These are phyloP conservation scores for Melanocharis versteri DNA, from an alignment of 2,113 vertebrate species.

Conservation along the genomic window DNA sequence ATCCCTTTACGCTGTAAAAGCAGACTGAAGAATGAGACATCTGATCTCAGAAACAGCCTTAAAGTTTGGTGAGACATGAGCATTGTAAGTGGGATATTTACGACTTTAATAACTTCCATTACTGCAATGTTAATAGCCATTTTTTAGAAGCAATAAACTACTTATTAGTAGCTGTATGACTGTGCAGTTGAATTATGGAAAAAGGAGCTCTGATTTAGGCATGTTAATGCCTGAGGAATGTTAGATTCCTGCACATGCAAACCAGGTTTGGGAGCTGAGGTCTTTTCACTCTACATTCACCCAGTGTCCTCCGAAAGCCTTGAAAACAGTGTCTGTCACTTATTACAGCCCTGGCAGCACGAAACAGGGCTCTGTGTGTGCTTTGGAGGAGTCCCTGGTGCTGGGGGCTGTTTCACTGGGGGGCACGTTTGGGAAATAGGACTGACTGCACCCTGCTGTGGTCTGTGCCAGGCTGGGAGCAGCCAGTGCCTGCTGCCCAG, in stretches of 20 bases:
- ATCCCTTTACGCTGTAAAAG: neutral
- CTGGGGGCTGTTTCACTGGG: neutral
- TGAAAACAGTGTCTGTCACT: neutral
- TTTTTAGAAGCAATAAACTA: neutral
- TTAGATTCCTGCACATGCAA: neutral
- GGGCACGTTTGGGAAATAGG: neutral
- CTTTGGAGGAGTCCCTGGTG: neutral
- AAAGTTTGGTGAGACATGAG: neutral
- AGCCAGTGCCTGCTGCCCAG: neutral
- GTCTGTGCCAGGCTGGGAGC: accelerated
- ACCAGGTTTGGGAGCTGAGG: neutral
- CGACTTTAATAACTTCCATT: neutral
- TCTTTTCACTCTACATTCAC: neutral
- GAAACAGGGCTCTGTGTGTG: neutral
- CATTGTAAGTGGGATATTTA: neutral
- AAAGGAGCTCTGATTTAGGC: neutral
- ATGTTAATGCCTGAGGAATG: neutral
- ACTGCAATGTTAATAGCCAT: neutral
- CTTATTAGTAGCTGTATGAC: neutral
- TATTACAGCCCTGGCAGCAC: neutral
- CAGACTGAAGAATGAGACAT: neutral
- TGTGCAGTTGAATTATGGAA: neutral
- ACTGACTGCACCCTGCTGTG: accelerated
- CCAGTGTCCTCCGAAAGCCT: neutral
- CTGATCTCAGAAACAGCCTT: neutral